Conservation (phyloP, 2,113 vertebrate species). For the Neolamprologus ventralis region DNA sequence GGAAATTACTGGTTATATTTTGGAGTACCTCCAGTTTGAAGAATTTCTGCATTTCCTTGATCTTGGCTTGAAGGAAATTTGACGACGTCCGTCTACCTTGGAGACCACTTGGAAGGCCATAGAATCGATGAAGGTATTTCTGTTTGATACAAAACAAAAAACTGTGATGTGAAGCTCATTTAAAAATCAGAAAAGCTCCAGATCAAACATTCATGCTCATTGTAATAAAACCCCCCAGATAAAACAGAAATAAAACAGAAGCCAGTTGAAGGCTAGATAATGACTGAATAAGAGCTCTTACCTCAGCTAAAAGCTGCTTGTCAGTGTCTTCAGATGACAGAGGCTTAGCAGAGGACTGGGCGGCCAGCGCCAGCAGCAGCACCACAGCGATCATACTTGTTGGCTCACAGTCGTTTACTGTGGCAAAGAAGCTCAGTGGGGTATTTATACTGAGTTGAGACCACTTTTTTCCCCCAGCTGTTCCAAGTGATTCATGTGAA, state of each 20-base stretch:
- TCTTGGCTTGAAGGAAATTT: conserved; percentile 21
- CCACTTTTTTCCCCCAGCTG: background rate
- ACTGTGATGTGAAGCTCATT: background rate
- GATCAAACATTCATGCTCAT: background rate
- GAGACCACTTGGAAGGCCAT: conserved; percentile 49
- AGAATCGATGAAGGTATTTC: conserved; percentile 64
- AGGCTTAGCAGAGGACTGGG: conserved; percentile 15
- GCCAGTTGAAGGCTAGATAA: background rate
- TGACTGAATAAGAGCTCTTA: conserved; percentile 1
- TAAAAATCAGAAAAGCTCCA: background rate
- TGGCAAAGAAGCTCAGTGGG: background rate
- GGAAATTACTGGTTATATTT: background rate
- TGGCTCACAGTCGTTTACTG: conserved; percentile 15
- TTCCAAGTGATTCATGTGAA: conserved; percentile 65
- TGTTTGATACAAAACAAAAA: background rate
- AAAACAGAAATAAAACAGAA: background rate
- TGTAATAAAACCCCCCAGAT: background rate
- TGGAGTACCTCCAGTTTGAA: conserved; percentile 50
- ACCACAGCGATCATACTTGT: conserved; percentile 42
- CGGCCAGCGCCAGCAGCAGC: conserved; percentile 26
- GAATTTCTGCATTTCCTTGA: conserved; percentile 65
- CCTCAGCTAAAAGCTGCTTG: conserved; percentile 51
- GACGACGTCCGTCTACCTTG: background rate
- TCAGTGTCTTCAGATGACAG: conserved; percentile 10
- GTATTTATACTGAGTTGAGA: conserved; percentile 53